A percentile compares a stretch with the other conserved stretches of the same genome.
These are phyloP conservation scores for Argya squamiceps DNA, from an alignment of 2,797 vertebrate species.

Conservation along the genomic window DNA sequence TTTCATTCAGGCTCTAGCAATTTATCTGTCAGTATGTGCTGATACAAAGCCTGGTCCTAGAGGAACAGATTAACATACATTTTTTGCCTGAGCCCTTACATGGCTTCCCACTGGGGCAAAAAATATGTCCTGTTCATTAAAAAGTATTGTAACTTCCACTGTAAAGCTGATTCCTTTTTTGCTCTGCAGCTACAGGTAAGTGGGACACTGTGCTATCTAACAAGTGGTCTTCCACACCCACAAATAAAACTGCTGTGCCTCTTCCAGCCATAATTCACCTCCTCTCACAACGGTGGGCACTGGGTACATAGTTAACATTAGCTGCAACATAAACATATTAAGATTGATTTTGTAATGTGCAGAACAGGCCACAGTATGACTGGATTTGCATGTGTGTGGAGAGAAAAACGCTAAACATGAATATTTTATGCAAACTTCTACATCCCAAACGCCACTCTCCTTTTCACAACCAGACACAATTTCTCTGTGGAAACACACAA, in stretches of 20 bases:
- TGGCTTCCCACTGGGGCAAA: background rate
- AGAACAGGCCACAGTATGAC: background rate
- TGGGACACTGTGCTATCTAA: background rate
- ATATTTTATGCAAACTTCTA: background rate
- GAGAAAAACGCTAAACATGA: background rate
- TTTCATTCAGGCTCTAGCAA: background rate
- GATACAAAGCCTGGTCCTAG: background rate
- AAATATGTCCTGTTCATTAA: background rate
- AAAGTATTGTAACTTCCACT: background rate
- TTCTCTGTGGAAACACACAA: background rate
- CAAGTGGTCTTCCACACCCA: background rate
- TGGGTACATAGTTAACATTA: background rate
- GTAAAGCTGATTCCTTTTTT: background rate
- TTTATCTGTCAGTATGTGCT: background rate
- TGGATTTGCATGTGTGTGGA: background rate
- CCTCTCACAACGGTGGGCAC: accelerated
- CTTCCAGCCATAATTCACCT: background rate
- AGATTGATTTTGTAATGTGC: background rate
- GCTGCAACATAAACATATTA: background rate
- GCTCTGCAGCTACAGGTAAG: background rate
- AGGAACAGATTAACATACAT: background rate
- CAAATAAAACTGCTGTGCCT: background rate
- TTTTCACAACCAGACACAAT: background rate
- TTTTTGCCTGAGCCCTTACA: background rate
- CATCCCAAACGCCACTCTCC: background rate